Conservation (phyloP, 2,888 invertebrate genomes). For the Pantelozetes paolii region DNA sequence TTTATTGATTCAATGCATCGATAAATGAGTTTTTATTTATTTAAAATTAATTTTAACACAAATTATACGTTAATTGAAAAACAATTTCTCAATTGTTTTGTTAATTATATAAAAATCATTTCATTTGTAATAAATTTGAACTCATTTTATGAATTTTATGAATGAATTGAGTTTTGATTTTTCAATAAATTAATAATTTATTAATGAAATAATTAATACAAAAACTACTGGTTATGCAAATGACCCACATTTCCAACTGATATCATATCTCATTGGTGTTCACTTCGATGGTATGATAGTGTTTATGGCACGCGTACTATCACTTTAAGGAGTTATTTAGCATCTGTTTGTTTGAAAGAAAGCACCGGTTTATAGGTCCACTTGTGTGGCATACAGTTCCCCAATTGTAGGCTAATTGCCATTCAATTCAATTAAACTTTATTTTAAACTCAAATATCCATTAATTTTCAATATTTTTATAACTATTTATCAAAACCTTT, state of each 20-base stretch:
- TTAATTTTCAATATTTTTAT: no score
- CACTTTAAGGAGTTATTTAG: slow-evolving; percentile 3
- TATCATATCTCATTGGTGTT: not conserved
- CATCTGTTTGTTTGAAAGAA: slow-evolving; percentile 5
- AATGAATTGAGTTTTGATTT: not conserved
- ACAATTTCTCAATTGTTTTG: not conserved
- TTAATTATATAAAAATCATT: not conserved
- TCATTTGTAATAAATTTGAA: not conserved
- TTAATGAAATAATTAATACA: slow-evolving; percentile 26
- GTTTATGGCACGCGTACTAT: slow-evolving; percentile 27
- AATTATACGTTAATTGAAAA: no score
- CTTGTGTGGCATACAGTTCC: not conserved
- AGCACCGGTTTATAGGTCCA: not conserved
- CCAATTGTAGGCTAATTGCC: not conserved
- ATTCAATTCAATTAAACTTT: not conserved
- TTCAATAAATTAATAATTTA: not conserved
- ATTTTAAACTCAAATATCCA: no score
- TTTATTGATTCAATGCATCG: not conserved
- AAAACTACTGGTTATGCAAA: slow-evolving; percentile 5
- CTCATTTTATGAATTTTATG: not conserved
- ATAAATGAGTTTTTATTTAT: not conserved
- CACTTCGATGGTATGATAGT: not conserved
- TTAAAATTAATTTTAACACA: not conserved
- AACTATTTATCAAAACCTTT: no score
- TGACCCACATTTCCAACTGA: slow-evolving; percentile 19